These are phyloP conservation scores for Augiades crinisus DNA, from an alignment of 2,888 invertebrate species.

Conservation along the genomic window DNA sequence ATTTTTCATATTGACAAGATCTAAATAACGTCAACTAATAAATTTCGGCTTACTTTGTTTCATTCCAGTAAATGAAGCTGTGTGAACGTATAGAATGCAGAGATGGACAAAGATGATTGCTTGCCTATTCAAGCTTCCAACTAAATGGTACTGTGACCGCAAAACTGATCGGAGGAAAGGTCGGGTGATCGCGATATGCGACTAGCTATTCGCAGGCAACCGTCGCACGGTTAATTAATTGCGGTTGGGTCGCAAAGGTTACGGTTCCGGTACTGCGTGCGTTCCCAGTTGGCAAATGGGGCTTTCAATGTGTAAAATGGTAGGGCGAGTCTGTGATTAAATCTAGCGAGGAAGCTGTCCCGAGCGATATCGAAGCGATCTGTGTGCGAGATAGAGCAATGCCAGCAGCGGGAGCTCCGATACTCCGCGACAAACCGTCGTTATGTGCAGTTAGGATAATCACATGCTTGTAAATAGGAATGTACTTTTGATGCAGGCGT, in stretches of 20 bases:
- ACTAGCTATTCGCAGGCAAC: not conserved
- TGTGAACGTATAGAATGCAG: not conserved
- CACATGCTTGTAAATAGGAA: not conserved
- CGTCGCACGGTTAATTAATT: slow-evolving; percentile 16
- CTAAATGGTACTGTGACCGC: slow-evolving; percentile 8
- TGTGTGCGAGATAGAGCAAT: not conserved
- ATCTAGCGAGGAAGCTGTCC: slow-evolving; percentile 2
- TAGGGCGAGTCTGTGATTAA: slow-evolving; percentile 6
- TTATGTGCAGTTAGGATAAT: not conserved
- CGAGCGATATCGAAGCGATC: not conserved
- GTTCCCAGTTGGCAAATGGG: slow-evolving; percentile 13
- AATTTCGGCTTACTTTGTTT: too few relatives aligned
- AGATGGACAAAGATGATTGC: slow-evolving; percentile 2
- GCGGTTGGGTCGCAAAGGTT: slow-evolving; percentile 3
- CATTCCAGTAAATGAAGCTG: not conserved
- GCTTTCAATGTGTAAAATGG: slow-evolving; percentile 15
- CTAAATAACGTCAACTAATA: too few relatives aligned
- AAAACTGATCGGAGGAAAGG: slow-evolving; percentile 18
- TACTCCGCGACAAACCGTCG: not conserved
- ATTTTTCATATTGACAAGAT: too few relatives aligned
- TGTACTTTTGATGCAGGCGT: too few relatives aligned
- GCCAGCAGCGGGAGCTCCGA: not conserved
- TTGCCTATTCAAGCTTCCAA: slow-evolving; percentile 13
- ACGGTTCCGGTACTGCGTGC: slow-evolving; percentile 1
- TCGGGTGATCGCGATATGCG: slow-evolving; percentile 14